phyloP scores from a whole-genome alignment of 2,113 vertebrate species.

The Tachysurus vachellii region DNA sequence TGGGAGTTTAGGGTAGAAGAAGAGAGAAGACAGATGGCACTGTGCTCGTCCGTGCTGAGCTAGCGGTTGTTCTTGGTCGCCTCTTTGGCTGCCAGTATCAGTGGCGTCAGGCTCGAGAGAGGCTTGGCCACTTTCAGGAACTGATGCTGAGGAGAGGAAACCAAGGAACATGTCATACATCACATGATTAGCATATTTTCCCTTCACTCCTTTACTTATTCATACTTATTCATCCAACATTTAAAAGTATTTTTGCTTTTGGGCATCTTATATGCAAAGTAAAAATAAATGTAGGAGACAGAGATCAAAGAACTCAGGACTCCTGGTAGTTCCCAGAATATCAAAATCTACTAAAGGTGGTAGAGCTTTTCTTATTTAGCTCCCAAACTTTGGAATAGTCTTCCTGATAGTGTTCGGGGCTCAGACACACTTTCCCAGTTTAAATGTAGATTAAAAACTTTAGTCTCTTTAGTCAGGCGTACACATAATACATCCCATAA shows the following conservation, averaged over 20 bases:
- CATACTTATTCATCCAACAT: background rate
- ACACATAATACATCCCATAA: too few species aligned
- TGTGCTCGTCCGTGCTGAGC: slow-evolving; percentile 25
- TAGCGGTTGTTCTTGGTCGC: slow-evolving; percentile 92
- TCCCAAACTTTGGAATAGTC: too few species aligned
- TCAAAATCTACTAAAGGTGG: too few species aligned
- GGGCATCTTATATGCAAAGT: background rate
- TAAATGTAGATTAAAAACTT: too few species aligned
- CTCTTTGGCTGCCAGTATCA: slow-evolving; percentile 95
- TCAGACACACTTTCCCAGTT: too few species aligned
- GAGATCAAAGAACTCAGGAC: background rate
- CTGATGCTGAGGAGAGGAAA: slow-evolving; percentile 79
- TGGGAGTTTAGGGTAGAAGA: background rate
- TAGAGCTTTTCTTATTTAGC: too few species aligned
- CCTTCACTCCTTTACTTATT: too few species aligned
- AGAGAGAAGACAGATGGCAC: slow-evolving; percentile 26
- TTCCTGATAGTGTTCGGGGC: too few species aligned
- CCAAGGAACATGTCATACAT: background rate
- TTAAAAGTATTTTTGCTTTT: background rate
- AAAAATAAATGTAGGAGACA: background rate
- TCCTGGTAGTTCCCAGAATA: too few species aligned
- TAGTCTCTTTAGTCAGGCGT: too few species aligned
- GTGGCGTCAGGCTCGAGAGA: slow-evolving; percentile 92
- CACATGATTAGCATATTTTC: background rate
- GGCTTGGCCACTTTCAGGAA: slow-evolving; percentile 96